Conservation (phyloP, 2,113 vertebrate genomes). For the Thunnus maccoyii region DNA sequence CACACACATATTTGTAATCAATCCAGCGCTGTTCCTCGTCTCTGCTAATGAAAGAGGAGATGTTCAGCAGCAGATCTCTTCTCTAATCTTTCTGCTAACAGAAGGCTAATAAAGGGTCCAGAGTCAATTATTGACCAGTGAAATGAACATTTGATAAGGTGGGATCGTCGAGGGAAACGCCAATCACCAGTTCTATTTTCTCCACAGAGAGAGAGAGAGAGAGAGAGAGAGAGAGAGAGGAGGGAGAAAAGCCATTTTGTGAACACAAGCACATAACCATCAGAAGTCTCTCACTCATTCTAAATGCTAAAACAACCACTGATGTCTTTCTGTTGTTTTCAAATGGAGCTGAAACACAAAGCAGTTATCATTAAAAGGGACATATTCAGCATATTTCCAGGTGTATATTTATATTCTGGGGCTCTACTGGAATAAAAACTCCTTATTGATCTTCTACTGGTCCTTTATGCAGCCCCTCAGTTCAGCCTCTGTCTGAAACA, state of each 20-base stretch:
- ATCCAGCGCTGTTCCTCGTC: conserved; percentile 5
- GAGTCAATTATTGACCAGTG: conserved; percentile 54
- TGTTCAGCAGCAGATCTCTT: conserved; percentile 16
- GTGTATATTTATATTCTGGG: too few relatives aligned
- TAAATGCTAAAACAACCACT: too few relatives aligned
- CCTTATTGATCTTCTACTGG: too few relatives aligned
- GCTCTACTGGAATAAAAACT: too few relatives aligned
- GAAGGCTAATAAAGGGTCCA: conserved; percentile 47
- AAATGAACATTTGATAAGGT: conserved; percentile 54
- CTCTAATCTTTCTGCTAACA: conserved; percentile 52
- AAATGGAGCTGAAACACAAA: too few relatives aligned
- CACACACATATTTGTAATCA: conserved; percentile 32
- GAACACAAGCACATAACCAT: background rate
- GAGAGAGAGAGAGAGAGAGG: too few relatives aligned
- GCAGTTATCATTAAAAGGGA: too few relatives aligned
- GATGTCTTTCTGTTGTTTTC: too few relatives aligned
- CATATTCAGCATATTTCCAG: too few relatives aligned
- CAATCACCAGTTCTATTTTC: background rate
- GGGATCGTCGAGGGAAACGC: background rate
- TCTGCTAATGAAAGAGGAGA: conserved; percentile 55
- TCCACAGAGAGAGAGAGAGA: background rate
- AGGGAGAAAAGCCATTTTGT: background rate
- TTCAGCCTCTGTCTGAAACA: too few relatives aligned
- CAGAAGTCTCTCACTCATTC: background rate
- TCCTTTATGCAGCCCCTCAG: too few relatives aligned